Evolutionary conservation across 2,888 invertebrate genomes (phyloP), one percentile per base, ranked within the genome.

Genomic region (Stenoptilia bipunctidactyla): DNA sequence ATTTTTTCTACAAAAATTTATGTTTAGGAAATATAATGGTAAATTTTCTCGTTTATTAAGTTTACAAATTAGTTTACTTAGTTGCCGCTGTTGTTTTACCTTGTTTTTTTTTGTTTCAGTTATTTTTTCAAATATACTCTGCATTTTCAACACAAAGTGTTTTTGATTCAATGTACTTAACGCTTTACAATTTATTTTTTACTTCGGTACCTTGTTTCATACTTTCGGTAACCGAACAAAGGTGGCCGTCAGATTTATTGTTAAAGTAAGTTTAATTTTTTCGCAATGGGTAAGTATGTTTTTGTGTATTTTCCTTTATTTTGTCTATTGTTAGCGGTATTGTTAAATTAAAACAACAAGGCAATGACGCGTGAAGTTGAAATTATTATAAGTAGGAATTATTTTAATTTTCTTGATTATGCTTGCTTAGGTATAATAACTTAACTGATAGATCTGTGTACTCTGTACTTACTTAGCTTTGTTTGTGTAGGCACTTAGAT

Each of bases 1-100:
- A 92, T 60, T 94, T 93, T 66, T 94, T 94, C 69, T 94, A 94
- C 63, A 94, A 94, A 79, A 94, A 94, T 72, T 74, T 93, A 27
- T 85, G 91, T 13, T 91, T 94, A 56, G 91, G 93, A 61, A 80
- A 88, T 64, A 59, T 87, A 58, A 64, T 83, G 85, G 61, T 87
- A 61, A 76, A 13, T 40, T 34, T 25, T 35, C 5, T 20, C 5
- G 5, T 20, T 13, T 9, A 9, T 3, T 30, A 30, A 8, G 3
- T 30, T 12, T 12, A 30, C 30, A n/a, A 8, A 20, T 10, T 10
- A 8, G 30, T n/a, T n/a, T n/a, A 30, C 30, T 30, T 12, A 9
- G 5, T 25, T 5, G 25, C 25, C 25, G 5, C 5, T 25, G 9
- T 25, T 9, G 9, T 8, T 30, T n/a, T 20, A 20, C 3, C 20